Conservation (phyloP, 2,888 invertebrate genomes). For the Epistrophe grossulariae region DNA sequence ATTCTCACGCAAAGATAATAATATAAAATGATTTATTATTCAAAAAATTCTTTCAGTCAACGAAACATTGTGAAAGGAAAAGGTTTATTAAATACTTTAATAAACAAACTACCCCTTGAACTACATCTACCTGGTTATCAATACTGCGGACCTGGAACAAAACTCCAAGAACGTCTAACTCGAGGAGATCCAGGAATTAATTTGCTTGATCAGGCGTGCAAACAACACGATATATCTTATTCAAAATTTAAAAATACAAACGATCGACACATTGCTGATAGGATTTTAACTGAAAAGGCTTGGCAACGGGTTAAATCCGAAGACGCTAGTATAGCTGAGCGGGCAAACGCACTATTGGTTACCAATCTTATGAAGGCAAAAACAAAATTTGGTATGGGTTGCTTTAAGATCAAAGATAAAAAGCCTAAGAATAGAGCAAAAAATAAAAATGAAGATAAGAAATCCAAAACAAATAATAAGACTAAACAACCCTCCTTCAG, state of each 20-base stretch:
- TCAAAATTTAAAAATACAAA: neutral
- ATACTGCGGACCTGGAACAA: neutral
- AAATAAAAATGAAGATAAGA: neutral
- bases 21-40: neutral
- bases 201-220: neutral
- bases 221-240: neutral
- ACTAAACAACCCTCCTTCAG: no score
- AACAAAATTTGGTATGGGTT: neutral
- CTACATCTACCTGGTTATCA: neutral
- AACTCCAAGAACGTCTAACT: neutral
- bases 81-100: neutral
- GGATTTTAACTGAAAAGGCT: neutral
- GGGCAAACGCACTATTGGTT: neutral
- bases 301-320: neutral
- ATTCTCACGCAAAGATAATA: neutral
- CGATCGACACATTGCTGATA: neutral
- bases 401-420: neutral
- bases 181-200: neutral
- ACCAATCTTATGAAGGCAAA: neutral
- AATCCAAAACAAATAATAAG: no score
- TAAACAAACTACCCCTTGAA: neutral
- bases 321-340: neutral
- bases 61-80: neutral
- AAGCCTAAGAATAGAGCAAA: neutral
- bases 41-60: neutral